Base-by-base conservation (phyloP, 2,113 vertebrate species). In the Ranitomeya variabilis region DNA sequence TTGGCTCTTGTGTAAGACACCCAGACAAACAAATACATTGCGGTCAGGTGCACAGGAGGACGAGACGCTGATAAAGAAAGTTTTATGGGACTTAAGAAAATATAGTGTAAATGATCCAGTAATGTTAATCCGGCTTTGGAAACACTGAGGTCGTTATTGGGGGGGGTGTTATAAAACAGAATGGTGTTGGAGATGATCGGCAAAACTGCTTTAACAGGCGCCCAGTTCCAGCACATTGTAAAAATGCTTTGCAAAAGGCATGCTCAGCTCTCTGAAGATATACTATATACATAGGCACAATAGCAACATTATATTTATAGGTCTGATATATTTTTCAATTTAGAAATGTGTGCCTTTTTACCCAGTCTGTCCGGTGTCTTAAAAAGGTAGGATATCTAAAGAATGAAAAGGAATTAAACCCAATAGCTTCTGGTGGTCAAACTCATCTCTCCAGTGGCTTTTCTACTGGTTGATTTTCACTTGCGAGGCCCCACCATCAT, bases 1-100 rank as follows among this genome's bases (percentile, higher is more conserved):
- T 83, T 83, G 80, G 80, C 60, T 51, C 31, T 52, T 2, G 60
- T 51, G 55, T 82, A 82, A 64, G 31, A 62, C 55, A 54, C 76
- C 16, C 9, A 78, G 76, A 82, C 26, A 37, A 19, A 19, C 26
- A 81, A 54, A 37, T 10, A 54, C 26, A 37, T 45, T 64, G 16
- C 21, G 60, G 60, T 83, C 60, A 66, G 79, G 16, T 21, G 64
- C 26, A 51, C 26, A 9, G 60, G 62, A 62, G 31, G 31, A 66
- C 6, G 13, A 60, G 59, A 21, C 16, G 55, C 78, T 19, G 80
- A 16, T 37, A 59, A 60, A 54, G 16, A n/a, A 7, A 59, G 5
- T 0, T 59, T 80, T 59, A 15, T 13, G 55, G 16, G 57, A 26
- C 18, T 26, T 31, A 45, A 8, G 16, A 82, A 45, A n/a, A 21